These are phyloP conservation scores for Danio aesculapii DNA, from an alignment of 2,797 vertebrate genomes.

Conservation along the genomic window DNA sequence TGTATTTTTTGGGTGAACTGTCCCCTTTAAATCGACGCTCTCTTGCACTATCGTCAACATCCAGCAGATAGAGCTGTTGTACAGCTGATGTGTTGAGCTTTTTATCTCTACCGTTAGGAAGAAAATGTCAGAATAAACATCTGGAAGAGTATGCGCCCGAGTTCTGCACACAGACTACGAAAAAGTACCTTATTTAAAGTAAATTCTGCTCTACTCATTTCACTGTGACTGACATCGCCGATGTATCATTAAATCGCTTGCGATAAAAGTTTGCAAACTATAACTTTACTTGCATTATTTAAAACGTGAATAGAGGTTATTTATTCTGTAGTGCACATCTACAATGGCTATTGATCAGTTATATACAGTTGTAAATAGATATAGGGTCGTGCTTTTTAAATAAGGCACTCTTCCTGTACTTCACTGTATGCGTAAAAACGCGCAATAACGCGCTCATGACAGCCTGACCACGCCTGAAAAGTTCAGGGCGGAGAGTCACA, in stretches of 20 bases:
- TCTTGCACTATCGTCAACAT: not conserved
- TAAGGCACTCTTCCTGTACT: slow-evolving; percentile 38
- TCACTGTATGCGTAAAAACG: slow-evolving; percentile 14
- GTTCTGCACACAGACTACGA: too few relatives aligned
- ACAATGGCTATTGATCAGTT: not conserved
- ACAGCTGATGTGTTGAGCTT: not conserved
- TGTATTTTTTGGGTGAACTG: too few relatives aligned
- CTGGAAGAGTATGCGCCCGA: too few relatives aligned
- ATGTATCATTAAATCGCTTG: not conserved
- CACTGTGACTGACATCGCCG: too few relatives aligned
- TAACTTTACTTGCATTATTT: not conserved
- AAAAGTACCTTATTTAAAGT: not conserved
- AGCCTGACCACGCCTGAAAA: slow-evolving; percentile 49
- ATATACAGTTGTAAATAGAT: too few relatives aligned
- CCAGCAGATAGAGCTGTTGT: not conserved
- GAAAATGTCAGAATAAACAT: not conserved
- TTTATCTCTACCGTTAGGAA: not conserved
- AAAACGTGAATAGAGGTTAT: not conserved
- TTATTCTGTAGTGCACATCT: not conserved
- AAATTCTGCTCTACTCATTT: not conserved
- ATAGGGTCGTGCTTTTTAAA: too few relatives aligned
- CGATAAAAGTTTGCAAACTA: not conserved
- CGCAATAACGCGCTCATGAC: slow-evolving; percentile 33
- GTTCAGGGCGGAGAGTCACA: slow-evolving; percentile 44
- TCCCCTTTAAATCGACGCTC: not conserved